Conservation (phyloP, 2,113 vertebrate genomes). For the Actenoides lindsayi region DNA sequence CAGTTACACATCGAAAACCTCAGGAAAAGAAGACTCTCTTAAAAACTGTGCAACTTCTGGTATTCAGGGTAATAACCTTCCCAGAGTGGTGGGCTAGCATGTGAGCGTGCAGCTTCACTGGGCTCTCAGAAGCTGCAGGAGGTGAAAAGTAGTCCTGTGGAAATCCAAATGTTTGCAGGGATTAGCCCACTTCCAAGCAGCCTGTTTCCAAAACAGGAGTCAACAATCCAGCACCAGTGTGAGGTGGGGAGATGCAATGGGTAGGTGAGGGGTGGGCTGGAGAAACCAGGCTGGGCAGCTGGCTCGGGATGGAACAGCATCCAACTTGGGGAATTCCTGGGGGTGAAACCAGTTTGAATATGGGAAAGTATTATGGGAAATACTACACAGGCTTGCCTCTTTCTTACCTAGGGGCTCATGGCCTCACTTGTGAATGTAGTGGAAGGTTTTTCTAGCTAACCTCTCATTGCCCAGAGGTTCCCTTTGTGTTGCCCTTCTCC, state of each 20-base stretch:
- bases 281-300: not conserved
- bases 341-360: not conserved
- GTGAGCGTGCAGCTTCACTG: not conserved
- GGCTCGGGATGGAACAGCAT: rapidly evolving
- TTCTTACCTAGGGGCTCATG: not conserved
- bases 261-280: not conserved
- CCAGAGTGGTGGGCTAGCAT: not conserved
- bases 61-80: not conserved
- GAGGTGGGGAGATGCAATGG: not conserved
- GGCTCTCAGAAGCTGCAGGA: not conserved
- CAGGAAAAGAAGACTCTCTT: not conserved
- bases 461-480: rapidly evolving
- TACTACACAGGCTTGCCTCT: rapidly evolving
- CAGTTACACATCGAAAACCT: not conserved
- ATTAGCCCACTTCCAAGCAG: not conserved
- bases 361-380: not conserved
- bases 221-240: not conserved
- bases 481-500: not conserved
- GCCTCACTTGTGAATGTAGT: not conserved
- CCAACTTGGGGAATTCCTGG: not conserved
- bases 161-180: not conserved
- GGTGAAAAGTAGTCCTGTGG: not conserved
- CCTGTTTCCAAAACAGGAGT: not conserved
- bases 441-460: not conserved
- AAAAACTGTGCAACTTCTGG: not conserved